Conservation (phyloP, 37 sponge, comb jelly and placozoan genomes). For the Diacarnus erythraeanus region DNA sequence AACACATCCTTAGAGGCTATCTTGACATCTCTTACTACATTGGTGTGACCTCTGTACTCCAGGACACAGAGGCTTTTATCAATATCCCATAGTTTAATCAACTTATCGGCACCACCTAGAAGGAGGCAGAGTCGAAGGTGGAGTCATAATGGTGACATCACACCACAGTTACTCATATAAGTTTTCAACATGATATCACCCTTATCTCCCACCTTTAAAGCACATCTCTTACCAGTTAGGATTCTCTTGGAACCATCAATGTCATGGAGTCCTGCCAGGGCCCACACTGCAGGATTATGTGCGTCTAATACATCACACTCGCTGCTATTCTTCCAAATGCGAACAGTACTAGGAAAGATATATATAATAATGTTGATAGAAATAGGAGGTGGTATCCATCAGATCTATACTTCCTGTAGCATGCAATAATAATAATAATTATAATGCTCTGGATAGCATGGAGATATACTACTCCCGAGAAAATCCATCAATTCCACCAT, state of each 20-base stretch:
- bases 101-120: conserved; percentile 64
- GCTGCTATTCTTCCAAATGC: conserved; percentile 30
- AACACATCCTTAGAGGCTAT: conserved; percentile 46
- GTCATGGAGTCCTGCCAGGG: conserved; percentile 38
- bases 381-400: too few species aligned
- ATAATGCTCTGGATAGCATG: too few species aligned
- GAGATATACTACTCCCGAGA: too few species aligned
- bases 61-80: conserved; percentile 46
- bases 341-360: conserved; percentile 56
- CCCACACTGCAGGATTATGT: conserved; percentile 70
- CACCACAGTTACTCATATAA: too few species aligned
- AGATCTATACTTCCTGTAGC: background rate
- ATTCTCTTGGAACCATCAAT: conserved; percentile 45
- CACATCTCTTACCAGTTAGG: conserved; percentile 32
- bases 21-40: conserved; percentile 76
- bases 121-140: background rate
- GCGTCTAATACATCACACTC: conserved; percentile 23
- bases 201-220: too few species aligned
- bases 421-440: background rate
- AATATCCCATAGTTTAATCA: conserved; percentile 55
- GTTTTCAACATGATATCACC: background rate
- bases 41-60: conserved; percentile 65
- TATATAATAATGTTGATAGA: too few species aligned
- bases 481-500: too few species aligned
- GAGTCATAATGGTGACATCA: background rate